Conservation (phyloP, 2,797 vertebrate species). For the Mycteria americana region DNA sequence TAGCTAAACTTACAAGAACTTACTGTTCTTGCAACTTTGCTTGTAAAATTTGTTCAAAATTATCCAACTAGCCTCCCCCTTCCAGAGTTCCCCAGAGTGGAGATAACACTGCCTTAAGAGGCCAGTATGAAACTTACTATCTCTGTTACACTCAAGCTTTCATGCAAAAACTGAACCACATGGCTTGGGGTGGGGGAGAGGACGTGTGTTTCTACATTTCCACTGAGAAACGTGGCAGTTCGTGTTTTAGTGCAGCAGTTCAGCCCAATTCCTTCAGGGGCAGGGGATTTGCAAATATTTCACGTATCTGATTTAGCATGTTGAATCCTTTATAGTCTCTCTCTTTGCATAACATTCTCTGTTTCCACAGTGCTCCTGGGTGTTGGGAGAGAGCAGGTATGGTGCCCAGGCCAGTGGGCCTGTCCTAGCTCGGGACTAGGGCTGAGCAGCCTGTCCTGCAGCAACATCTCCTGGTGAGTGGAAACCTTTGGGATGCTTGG, state of each 20-base stretch:
- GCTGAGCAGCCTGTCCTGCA: neutral
- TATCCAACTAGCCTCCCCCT: neutral
- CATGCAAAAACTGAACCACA: neutral
- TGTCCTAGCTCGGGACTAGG: neutral
- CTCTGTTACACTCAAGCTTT: neutral
- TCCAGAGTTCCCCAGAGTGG: neutral
- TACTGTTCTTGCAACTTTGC: neutral
- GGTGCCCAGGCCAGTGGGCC: neutral
- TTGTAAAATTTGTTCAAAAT: neutral
- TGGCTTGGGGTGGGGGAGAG: neutral
- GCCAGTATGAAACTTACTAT: neutral
- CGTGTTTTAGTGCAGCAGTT: neutral
- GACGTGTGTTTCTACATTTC: neutral
- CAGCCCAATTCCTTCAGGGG: neutral
- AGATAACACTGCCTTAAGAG: neutral
- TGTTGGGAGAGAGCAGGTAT: neutral
- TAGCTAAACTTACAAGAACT: neutral
- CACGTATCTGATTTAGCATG: neutral
- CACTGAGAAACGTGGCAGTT: neutral
- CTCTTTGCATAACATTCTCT: neutral
- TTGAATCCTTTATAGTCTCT: neutral
- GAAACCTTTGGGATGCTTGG: neutral
- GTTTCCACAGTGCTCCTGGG: neutral
- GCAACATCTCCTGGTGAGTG: neutral
- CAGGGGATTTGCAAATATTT: neutral